Base-by-base conservation (phyloP, 2,797 vertebrate species). In the Phaenicophaeus curvirostris region DNA sequence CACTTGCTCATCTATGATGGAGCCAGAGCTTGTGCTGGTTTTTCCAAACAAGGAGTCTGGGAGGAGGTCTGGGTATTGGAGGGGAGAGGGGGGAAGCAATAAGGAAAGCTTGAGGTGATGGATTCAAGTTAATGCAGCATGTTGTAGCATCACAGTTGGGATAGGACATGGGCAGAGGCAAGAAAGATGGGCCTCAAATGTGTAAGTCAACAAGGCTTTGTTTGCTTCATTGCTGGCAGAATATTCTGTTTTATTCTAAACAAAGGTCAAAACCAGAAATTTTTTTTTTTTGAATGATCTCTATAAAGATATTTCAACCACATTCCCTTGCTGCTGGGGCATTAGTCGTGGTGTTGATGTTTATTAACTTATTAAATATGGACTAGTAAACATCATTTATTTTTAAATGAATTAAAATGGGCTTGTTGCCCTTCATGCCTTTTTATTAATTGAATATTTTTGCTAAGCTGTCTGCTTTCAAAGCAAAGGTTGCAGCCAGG, bases 381-480 rank as follows among this genome's bases (percentile, higher is more conserved):
- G 74, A 94, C 55, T 80, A 76, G 90, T 93, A 93, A 95, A 93
- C 62, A 63, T 23, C 24, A 63, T 90, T 93, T 96, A 83, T 86
- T 94, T 95, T 91, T 46, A 87, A 94, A 93, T 94, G 66, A 87
- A 90, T 93, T 89, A 76, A 85, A 93, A 90, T 79, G 41, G 81
- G 61, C 84, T 88, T 89, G 57, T 63, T 95, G 77, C 74, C 92
- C 81, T 95, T 93, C 72, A 58, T 89, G 77, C 53, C 58, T 90
- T 89, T 91, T 93, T 91, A 87, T 90, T 91, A 95, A 95, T 91
- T 93, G 71, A 94, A 87, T 94, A 79, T 92, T 94, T 90, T 94
- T 94, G 59, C 81, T 67, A 87, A 93, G 81, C 84, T 87, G 25
- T 66, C 59, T 73, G 24, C 53, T 93, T 93, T 73, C 44, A 89